phyloP scores from a whole-genome alignment of 2,113 vertebrate genomes.

The Macrotis lagotis region DNA sequence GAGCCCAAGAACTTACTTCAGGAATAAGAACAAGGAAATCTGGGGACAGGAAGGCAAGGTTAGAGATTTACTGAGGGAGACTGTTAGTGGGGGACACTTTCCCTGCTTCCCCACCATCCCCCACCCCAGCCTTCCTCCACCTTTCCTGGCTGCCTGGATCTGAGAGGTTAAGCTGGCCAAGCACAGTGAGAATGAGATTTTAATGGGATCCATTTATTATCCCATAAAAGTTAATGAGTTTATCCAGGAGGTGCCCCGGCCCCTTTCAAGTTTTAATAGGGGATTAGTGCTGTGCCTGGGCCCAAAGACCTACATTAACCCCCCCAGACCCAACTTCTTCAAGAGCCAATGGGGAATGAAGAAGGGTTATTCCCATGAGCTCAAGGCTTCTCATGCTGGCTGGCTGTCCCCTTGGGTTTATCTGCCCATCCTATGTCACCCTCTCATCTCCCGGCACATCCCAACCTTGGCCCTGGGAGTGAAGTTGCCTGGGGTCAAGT shows the following conservation, averaged over 20 bases:
- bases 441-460: not conserved
- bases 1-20: not conserved
- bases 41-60: not conserved
- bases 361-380: not conserved
- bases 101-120: fast-evolving
- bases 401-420: not conserved
- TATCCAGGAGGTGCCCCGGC: conserved; percentile 86
- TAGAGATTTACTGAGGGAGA: not conserved
- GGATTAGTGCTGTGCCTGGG: conserved; percentile 82
- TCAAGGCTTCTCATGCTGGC: not conserved
- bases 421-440: not conserved
- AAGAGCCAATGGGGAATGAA: not conserved
- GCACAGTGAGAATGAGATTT: conserved; percentile 84
- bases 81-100: not conserved
- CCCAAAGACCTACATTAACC: conserved; percentile 81
- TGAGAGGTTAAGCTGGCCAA: conserved; percentile 77
- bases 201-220: conserved; percentile 89
- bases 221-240: conserved; percentile 92
- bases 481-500: not conserved
- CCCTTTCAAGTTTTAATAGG: conserved; percentile 87
- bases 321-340: not conserved
- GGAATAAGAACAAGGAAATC: not conserved
- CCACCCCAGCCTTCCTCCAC: not conserved
- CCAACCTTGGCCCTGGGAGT: not conserved
- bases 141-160: not conserved